Base-by-base conservation (phyloP, 2,888 invertebrate species). In the Rhagonycha lutea region DNA sequence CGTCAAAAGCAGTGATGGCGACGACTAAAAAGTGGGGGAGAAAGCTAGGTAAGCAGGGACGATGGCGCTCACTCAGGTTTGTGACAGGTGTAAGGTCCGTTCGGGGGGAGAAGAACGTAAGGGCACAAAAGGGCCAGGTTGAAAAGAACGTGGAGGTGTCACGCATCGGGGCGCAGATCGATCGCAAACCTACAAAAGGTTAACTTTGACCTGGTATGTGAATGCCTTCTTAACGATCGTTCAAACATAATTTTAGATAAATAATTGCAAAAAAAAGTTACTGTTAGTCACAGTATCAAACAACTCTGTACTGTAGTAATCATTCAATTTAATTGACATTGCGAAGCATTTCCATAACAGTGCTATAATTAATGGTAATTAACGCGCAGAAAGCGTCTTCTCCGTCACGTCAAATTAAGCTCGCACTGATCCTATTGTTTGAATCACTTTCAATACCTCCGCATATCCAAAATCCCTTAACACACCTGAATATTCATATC, bases 151-250 rank as follows among this genome's bases (percentile, higher is more conserved):
- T 75, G 81, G 79, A 83, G 83, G 83, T 83, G 83, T 83, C 83
- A 84, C 84, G 83, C 83, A 83, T 82, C 83, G 82, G 75, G 79
- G 82, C 83, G 78, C 80, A 79, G 81, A 82, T 81, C 82, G 83
- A 84, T 84, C 82, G 82, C 73, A 77, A 75, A 80, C 73, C 79
- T 75, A 79, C 78, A 76, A 78, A 78, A 76, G 76, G 78, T 72
- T 77, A 72, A 78, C 78, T 75, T 73, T 73, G 78, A 75, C 75
- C 78, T 78, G 72, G 72, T 75, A 70, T 70, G 61, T 72, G 62
- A 74, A 74, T 73, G 68, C 61, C 70, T 73, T 74, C 63, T 70
- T 75, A 71, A 75, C 75, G 75, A 71, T 70, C 71, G 70, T 62
- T 61, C 61, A 70, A 70, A 70, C 73, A 62, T 61, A 28, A 28